Evolutionary conservation across 2,797 vertebrate species (phyloP), one percentile per base, ranked within the genome.

Genomic region (Sebastes iracundus): DNA sequence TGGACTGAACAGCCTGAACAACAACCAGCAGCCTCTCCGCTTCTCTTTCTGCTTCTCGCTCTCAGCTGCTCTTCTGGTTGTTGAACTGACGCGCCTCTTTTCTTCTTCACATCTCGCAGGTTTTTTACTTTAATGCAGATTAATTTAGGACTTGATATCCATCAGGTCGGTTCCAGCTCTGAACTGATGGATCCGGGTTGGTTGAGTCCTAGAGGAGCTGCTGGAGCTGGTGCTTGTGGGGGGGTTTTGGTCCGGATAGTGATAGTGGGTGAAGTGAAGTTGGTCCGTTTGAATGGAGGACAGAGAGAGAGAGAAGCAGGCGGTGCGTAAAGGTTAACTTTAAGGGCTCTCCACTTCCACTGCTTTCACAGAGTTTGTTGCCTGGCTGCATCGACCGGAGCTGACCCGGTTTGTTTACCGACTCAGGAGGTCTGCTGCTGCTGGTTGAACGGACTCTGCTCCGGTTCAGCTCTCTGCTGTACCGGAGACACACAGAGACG

Each of bases 361-460:
- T 12, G 4, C n/a, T 22, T 14, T 2, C 6, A 25, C 8, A 27
- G 35, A 65, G 10, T 42, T 32, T 56, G 27, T 35, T 28, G 49
- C 67, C 38, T 46, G 64, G 12, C 13, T 23, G 64, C 81, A 6
- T 62, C 67, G 68, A 35, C 30, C 67, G 81, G 33, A 35, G 33
- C 11, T 13, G 35, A 80, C 75, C 87, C 80, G 76, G 87, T 86
- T 86, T 91, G 88, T 93, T 92, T 89, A 86, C 91, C 77, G 81
- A 64, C 69, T 16, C 61, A 0, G 46, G 80, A 59, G 71, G 82
- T 72, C 82, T 66, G 66, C 62, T 10, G 72, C 80, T 4, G 38
- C 74, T 4, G 68, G 56, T 28, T 25, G 49, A 14, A 3, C 61
- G 56, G 56, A n/a, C 28, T 22, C 11, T 20, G 22, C 35, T 27